Conservation (phyloP, 2,888 invertebrate genomes). For the Drosophila paracracens region DNA sequence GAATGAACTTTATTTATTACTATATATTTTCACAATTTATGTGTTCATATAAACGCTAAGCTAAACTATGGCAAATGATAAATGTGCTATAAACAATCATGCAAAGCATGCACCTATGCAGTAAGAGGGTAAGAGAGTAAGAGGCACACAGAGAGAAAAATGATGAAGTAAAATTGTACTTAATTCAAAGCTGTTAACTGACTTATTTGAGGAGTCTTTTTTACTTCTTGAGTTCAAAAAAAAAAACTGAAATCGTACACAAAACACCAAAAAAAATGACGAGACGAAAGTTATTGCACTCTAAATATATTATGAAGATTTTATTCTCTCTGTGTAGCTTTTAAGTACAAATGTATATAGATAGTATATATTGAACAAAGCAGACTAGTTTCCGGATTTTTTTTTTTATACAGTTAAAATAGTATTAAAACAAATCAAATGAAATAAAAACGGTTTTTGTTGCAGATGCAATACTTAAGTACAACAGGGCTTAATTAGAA, state of each 20-base stretch:
- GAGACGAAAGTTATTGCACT: neutral
- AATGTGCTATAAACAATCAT: neutral
- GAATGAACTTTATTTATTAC: slow-evolving; percentile 29
- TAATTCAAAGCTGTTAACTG: neutral
- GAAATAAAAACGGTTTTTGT: neutral
- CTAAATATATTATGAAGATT: neutral
- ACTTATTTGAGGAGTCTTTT: neutral
- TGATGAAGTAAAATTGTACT: neutral
- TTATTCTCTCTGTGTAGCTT: neutral
- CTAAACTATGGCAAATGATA: slow-evolving; percentile 8
- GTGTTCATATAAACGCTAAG: slow-evolving; percentile 1
- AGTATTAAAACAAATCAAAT: slow-evolving; percentile 6
- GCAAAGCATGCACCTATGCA: neutral
- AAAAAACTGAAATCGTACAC: neutral
- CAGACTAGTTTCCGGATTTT: slow-evolving; percentile 27
- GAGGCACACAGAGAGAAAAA: neutral
- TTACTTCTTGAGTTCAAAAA: neutral
- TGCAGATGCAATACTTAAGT: neutral
- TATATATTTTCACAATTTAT: neutral
- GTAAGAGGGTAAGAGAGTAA: too few relatives aligned
- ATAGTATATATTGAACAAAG: neutral
- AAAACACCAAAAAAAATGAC: neutral
- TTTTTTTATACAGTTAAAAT: slow-evolving; percentile 6
- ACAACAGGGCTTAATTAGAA: slow-evolving; percentile 20
- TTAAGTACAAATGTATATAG: neutral